phyloP scores from a whole-genome alignment of 2,797 vertebrate genomes.

The Trichosurus vulpecula region DNA sequence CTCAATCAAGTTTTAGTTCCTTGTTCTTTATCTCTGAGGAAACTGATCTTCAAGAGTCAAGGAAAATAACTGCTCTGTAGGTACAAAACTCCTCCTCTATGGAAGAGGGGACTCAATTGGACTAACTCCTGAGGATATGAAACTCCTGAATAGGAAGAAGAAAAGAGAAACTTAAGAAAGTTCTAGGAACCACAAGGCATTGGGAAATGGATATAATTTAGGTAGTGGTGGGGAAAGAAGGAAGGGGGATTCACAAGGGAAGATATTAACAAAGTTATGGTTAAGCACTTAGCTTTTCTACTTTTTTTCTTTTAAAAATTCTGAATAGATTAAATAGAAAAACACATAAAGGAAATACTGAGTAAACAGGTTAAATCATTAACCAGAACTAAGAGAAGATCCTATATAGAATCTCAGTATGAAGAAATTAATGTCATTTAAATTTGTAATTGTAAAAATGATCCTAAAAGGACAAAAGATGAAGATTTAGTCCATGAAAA shows the following conservation, averaged over 20 bases:
- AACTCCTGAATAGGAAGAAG: neutral
- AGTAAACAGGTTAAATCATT: neutral
- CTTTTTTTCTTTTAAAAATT: slow-evolving; percentile 12
- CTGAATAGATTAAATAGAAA: slow-evolving; percentile 19
- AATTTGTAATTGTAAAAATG: neutral
- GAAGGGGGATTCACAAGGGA: neutral
- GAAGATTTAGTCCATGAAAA: slow-evolving; percentile 19
- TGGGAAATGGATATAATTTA: neutral
- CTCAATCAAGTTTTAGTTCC: neutral
- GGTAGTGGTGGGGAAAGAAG: neutral
- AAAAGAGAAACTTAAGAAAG: slow-evolving; percentile 40
- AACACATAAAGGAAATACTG: neutral
- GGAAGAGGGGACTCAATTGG: neutral
- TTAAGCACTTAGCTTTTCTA: neutral
- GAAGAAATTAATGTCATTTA: neutral
- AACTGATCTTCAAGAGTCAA: neutral
- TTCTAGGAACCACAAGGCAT: slow-evolving; percentile 13
- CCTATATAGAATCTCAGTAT: neutral
- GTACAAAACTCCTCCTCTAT: neutral
- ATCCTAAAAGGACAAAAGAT: slow-evolving; percentile 13
- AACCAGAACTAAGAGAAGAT: neutral
- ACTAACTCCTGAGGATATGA: neutral
- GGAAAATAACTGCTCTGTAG: neutral
- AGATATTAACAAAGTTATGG: neutral
- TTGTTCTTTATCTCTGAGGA: neutral